phyloP scores from a whole-genome alignment of 2,113 vertebrate species.

The Chinchilla lanigera region DNA sequence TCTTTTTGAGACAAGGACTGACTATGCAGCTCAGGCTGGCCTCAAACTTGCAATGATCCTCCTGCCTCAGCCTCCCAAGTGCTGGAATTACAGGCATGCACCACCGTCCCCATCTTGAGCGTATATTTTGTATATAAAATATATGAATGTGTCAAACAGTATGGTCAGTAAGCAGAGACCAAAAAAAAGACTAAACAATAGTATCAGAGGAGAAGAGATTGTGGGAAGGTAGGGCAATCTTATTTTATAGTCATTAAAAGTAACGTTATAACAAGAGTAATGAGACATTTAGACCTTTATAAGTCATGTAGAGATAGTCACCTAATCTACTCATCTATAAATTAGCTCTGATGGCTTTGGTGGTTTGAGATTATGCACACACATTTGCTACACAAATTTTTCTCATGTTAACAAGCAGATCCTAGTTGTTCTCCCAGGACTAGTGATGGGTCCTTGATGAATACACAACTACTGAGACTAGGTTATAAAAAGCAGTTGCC shows the following conservation, averaged over 20 bases:
- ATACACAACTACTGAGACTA: not conserved
- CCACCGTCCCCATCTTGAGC: too few species aligned
- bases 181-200: constrained; percentile 27
- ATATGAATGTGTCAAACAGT: not conserved
- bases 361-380: not conserved
- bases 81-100: too few species aligned
- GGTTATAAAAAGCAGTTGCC: not conserved
- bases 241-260: constrained; percentile 17
- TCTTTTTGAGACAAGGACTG: too few species aligned
- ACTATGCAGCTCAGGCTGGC: too few species aligned
- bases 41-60: too few species aligned
- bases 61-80: too few species aligned
- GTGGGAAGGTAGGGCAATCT: not conserved
- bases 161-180: not conserved
- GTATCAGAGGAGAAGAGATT: not conserved
- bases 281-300: not conserved
- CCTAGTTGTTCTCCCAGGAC: not conserved
- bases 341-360: not conserved
- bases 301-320: not conserved
- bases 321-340: not conserved
- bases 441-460: not conserved
- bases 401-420: not conserved
- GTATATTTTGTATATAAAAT: not conserved
- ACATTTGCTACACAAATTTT: not conserved
- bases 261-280: not conserved